Base-by-base conservation (phyloP, 2,888 invertebrate species). In the Drosophila kanekoi region DNA sequence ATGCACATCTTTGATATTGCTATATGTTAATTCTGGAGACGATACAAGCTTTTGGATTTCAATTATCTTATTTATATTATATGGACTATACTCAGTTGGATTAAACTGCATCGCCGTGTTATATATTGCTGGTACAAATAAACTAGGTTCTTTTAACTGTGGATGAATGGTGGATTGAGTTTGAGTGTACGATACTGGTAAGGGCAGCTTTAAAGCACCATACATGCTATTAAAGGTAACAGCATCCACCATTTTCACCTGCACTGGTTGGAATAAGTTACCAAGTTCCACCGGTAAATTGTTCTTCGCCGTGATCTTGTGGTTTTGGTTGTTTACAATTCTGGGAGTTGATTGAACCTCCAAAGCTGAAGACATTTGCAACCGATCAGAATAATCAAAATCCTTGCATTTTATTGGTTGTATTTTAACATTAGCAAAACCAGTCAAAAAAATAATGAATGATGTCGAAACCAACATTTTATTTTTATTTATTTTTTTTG, bases 291-390 rank as follows among this genome's bases (percentile, higher is more conserved):
- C 37, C 5, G 8, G 28, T 13, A 18, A 4, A 13, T 13, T 13
- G 13, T 14, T 28, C n/a, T 11, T 4, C 0, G 40, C 38, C 6
- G 4, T 5, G 33, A 10, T 45, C 2, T 13, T 33, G 6, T 56
- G 11, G 10, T 47, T 28, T 28, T 48, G 43, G 3, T 43, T 32
- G 37, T 63, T 51, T 1, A 64, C 52, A 49, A 64, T 64, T 51
- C 44, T 51, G 4, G 65, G 9, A 5, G 38, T 23, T 13, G 63
- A 64, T 23, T 64, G 63, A n/a, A 18, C 1, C 16, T 52, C 11
- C 23, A 64, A 33, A 18, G 52, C 16, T 14, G 13, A 0, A 14
- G 14, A 13, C 13, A 13, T 13, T 23, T 10, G 3, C 9, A 20
- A 5, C 8, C 4, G n/a, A 1, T 33, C 16, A 18, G 14, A 20